Evolutionary conservation across 2,888 invertebrate species (phyloP).

Genomic region (Drosophila suboccidentalis): DNA sequence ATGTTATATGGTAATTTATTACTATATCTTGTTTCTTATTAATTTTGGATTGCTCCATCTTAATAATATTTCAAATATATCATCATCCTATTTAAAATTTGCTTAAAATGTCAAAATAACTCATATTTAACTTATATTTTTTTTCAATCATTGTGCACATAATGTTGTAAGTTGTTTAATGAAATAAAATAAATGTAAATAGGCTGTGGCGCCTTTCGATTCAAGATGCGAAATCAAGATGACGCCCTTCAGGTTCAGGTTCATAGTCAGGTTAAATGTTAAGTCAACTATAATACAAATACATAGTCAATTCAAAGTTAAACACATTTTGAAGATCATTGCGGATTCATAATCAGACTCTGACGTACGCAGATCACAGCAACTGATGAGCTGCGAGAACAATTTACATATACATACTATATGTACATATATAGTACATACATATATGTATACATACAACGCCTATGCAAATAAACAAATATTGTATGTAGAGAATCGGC

Average conservation of each 20-base stretch:
- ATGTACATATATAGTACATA: too few relatives aligned
- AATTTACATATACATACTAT: neutral
- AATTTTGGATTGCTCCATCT: too few relatives aligned
- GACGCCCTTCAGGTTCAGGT: neutral
- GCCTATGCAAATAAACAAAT: slow-evolving; percentile 38
- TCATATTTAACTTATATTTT: too few relatives aligned
- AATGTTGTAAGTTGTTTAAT: neutral
- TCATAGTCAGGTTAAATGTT: neutral
- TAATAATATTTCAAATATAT: too few relatives aligned
- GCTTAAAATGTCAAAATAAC: too few relatives aligned
- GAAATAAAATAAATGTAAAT: neutral
- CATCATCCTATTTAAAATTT: too few relatives aligned
- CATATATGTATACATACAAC: too few relatives aligned
- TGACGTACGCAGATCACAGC: slow-evolving; percentile 44
- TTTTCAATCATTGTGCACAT: neutral
- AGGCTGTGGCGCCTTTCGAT: slow-evolving; percentile 6
- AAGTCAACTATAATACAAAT: slow-evolving; percentile 1
- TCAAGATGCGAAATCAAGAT: neutral
- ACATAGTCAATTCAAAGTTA: slow-evolving; percentile 16
- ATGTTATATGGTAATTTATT: too few relatives aligned
- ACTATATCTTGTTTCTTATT: too few relatives aligned
- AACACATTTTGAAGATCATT: slow-evolving; percentile 1
- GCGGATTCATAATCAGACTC: slow-evolving; percentile 20
- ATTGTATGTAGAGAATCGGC: slow-evolving; percentile 1
- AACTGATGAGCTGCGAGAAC: slow-evolving; percentile 29